Percentiles rank a stretch among this genome's conserved stretches.
phyloP scores from a whole-genome alignment of 2,888 invertebrate genomes.

The Myopa testacea region DNA sequence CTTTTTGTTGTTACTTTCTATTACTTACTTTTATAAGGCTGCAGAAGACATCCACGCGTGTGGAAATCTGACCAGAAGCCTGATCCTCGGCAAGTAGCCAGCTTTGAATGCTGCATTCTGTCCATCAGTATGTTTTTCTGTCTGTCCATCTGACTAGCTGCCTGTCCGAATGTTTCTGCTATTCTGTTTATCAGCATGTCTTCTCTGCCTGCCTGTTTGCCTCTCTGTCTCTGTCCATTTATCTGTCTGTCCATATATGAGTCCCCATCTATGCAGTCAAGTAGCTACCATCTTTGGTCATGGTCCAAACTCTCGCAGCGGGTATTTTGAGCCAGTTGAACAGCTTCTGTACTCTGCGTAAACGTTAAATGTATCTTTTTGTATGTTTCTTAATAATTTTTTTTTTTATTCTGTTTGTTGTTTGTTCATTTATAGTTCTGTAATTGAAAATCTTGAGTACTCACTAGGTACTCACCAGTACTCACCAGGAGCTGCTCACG shows the following conservation, averaged over 20 bases:
- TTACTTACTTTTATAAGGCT: conserved; percentile 4
- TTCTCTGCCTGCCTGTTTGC: background rate
- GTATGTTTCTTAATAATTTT: background rate
- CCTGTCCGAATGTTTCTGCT: background rate
- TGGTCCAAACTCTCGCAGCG: conserved; percentile 24
- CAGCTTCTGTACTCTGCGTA: conserved; percentile 26
- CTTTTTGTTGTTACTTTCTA: conserved; percentile 5
- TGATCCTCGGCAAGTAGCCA: too few species aligned
- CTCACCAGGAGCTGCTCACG: background rate
- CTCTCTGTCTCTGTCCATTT: background rate
- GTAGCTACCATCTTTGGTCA: conserved; percentile 30
- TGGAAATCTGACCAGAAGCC: background rate
- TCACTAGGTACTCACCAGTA: background rate
- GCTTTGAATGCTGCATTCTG: too few species aligned
- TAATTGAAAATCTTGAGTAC: conserved; percentile 36
- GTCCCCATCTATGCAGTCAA: conserved; percentile 8
- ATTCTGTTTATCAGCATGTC: background rate
- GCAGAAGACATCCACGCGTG: conserved; percentile 10
- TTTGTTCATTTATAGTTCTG: background rate
- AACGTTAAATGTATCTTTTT: conserved; percentile 16
- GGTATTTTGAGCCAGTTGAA: conserved; percentile 9
- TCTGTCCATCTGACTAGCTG: background rate
- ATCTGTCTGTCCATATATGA: background rate
- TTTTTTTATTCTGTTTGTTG: conserved; percentile 2
- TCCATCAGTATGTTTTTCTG: background rate